Evolutionary conservation across 2,113 vertebrate species (phyloP), one percentile per base, ranked within the genome.

Genomic region (Lophius piscatorius): DNA sequence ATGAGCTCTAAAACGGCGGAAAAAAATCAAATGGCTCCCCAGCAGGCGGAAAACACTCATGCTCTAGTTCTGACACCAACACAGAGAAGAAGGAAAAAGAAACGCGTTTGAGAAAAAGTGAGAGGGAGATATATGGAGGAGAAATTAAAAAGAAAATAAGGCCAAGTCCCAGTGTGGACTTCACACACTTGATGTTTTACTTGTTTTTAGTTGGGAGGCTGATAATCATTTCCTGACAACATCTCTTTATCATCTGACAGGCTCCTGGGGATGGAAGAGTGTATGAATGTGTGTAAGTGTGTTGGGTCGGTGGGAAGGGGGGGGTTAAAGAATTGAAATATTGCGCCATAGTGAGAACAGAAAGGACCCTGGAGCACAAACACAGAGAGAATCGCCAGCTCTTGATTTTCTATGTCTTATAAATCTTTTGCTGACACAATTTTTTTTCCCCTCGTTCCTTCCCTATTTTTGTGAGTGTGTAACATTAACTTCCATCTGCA

Each of bases 221-320:
- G 70, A 74, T 86, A 82, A 90, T 85, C 81, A 78, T 62, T 72
- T 57, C 51, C 61, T 69, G 76, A 81, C 76, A 82, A 71, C 62
- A 72, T 71, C 69, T 79, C 79, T 88, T 86, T 85, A 82, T 84
- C 83, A 82, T 85, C 68, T 80, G 58, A 78, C 79, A 76, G 68
- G 26, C 64, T 76, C 50, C 69, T 63, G 49, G 44, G 51, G 54
- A 33, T 6, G n/a, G 38, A 10, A 17, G 34, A 35, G 26, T 50
- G 63, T 17, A 23, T 44, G 36, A 41, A 21, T 61, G 40, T 20
- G 40, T 39, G 42, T 20, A 51, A 16, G 28, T 17, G 42, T 48
- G 17, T 49, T 55, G 20, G 67, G 18, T 28, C n/a, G 38, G 26
- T 5, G 44, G 23, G 16, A 34, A 2, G 54, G 41, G 21, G 48